Conservation (phyloP, 2,888 invertebrate genomes). For the Pterostichus niger region DNA sequence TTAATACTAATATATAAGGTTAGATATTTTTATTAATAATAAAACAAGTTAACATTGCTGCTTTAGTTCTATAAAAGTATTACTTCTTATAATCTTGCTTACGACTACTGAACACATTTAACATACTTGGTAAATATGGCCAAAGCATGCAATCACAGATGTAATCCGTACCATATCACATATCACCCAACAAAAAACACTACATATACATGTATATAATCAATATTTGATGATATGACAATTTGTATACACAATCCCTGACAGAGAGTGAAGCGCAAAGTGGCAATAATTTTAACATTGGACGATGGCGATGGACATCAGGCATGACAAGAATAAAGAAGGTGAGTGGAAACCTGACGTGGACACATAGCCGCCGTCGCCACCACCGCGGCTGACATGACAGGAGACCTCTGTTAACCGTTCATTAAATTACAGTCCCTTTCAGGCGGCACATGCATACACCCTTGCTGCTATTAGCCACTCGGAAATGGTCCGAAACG, state of each 20-base stretch:
- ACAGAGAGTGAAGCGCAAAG: constrained; percentile 24
- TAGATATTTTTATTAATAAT: no score
- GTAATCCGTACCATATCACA: constrained; percentile 6
- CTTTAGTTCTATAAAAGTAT: no score
- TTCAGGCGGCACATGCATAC: constrained; percentile 71
- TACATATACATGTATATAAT: constrained; percentile 24
- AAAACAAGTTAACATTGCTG: no score
- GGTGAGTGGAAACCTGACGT: constrained; percentile 16
- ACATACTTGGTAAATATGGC: no score
- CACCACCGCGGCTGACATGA: constrained; percentile 66
- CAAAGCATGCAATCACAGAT: neutral
- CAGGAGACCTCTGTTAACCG: constrained; percentile 69
- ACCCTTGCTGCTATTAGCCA: constrained; percentile 70
- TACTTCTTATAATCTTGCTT: no score
- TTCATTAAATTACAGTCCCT: constrained; percentile 72
- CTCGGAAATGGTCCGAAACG: constrained; percentile 64
- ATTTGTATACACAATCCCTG: constrained; percentile 45
- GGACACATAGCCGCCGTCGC: constrained; percentile 21
- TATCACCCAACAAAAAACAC: constrained; percentile 9
- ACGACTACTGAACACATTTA: no score
- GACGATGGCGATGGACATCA: neutral
- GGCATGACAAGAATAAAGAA: constrained; percentile 49
- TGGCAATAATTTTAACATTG: constrained; percentile 34
- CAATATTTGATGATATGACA: constrained; percentile 52
- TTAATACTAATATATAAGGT: no score